Evolutionary conservation across 2,797 vertebrate genomes (phyloP).

Genomic region (Pogoniulus pusillus): DNA sequence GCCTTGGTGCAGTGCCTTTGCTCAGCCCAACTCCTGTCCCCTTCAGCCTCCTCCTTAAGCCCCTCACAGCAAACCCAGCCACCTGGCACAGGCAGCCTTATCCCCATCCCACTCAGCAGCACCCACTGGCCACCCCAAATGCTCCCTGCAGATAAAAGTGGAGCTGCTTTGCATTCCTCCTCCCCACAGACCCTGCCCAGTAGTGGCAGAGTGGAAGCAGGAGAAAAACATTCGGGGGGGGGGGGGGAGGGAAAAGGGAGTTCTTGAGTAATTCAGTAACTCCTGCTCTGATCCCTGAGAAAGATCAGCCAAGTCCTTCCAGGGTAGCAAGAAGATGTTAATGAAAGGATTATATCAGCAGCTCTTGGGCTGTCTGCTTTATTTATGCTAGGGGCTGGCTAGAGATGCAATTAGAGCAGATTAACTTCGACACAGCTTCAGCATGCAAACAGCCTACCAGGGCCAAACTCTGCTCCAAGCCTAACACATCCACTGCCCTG

Average conservation of each 20-base stretch:
- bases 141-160: neutral
- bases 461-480: conserved; percentile 31
- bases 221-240: neutral
- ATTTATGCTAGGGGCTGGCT: conserved; percentile 21
- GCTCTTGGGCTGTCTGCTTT: conserved; percentile 13
- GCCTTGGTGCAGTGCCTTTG: neutral
- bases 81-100: neutral
- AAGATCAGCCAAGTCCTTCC: neutral
- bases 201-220: neutral
- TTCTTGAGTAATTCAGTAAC: conserved; percentile 42
- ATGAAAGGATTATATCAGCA: conserved; percentile 37
- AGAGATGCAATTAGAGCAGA: conserved; percentile 22
- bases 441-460: neutral
- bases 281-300: neutral
- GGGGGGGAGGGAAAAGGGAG: neutral
- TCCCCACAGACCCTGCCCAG: neutral
- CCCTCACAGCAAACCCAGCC: neutral
- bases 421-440: conserved; percentile 28
- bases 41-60: fast-evolving
- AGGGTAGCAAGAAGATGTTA: conserved; percentile 11
- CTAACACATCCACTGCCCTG: conserved; percentile 13
- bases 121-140: neutral
- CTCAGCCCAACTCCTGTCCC: neutral
- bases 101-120: neutral
- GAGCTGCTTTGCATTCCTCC: fast-evolving